Conservation (phyloP, 2,888 invertebrate species). For the Machimus rusticus region DNA sequence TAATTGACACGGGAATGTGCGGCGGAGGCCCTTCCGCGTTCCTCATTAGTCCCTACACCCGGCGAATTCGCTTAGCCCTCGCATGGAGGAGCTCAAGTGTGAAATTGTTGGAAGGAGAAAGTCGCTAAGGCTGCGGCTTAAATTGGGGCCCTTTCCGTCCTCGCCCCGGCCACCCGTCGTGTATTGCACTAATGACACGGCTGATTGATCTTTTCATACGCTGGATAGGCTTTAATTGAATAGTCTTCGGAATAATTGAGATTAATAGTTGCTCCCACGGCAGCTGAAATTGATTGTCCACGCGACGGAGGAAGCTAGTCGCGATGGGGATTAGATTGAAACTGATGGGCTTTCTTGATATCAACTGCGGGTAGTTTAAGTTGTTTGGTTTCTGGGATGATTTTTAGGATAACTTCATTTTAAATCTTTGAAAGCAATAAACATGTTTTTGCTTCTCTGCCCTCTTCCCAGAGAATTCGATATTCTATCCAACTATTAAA, state of each 20-base stretch:
- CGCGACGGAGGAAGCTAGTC: background rate
- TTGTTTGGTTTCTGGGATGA: background rate
- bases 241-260: slow-evolving; percentile 18
- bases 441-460: too few species aligned
- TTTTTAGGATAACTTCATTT: background rate
- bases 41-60: slow-evolving; percentile 4
- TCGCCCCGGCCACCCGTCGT: background rate
- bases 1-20: slow-evolving; percentile 15
- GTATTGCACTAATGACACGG: background rate
- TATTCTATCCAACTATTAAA: too few species aligned
- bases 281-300: background rate
- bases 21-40: background rate
- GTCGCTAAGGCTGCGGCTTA: background rate
- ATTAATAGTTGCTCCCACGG: background rate
- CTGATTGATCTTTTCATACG: background rate
- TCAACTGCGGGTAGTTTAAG: background rate
- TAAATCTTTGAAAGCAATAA: background rate
- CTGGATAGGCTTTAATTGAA: slow-evolving; percentile 4
- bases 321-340: background rate
- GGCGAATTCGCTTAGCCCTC: background rate
- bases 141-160: background rate
- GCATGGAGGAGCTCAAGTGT: slow-evolving; percentile 4
- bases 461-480: too few species aligned
- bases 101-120: background rate
- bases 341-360: background rate